Percentiles rank a stretch among this genome's conserved stretches.
phyloP scores from a whole-genome alignment of 2,888 invertebrate genomes.

The Acleris cristana region DNA sequence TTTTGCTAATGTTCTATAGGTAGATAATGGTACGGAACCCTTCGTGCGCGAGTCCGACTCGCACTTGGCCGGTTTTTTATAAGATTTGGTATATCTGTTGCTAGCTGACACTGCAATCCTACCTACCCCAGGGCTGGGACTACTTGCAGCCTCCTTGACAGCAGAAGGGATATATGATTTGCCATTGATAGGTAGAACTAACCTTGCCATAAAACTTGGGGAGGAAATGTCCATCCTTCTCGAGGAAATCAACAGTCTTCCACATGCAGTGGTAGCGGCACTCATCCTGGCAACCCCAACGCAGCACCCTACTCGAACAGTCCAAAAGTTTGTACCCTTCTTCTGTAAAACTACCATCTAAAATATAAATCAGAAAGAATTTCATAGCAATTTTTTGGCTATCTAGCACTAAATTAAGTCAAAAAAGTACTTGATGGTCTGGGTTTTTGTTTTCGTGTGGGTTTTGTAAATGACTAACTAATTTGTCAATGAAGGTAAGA shows the following conservation, averaged over 20 bases:
- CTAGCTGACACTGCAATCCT: too few species aligned
- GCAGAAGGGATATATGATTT: too few species aligned
- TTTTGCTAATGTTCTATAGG: too few species aligned
- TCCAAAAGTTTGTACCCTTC: constrained; percentile 51
- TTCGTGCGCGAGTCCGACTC: too few species aligned
- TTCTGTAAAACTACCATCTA: constrained; percentile 53
- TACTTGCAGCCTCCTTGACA: too few species aligned
- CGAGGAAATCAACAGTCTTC: constrained; percentile 92
- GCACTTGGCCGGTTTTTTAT: too few species aligned
- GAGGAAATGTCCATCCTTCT: constrained; percentile 86
- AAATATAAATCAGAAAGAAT: background rate
- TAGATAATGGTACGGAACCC: too few species aligned
- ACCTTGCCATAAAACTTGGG: constrained; percentile 94
- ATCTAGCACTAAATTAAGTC: background rate
- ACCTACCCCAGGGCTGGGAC: too few species aligned
- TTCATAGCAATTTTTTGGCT: background rate
- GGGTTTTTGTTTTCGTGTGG: too few species aligned
- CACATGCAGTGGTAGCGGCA: constrained; percentile 97
- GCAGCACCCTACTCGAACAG: constrained; percentile 67
- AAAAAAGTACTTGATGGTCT: background rate
- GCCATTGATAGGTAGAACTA: constrained; percentile 21
- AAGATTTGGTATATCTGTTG: too few species aligned
- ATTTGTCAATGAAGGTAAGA: too few species aligned
- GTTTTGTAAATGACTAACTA: too few species aligned
- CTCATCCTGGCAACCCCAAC: constrained; percentile 94